Conservation (phyloP, 2,113 vertebrate species). For the Toxotes jaculatrix region DNA sequence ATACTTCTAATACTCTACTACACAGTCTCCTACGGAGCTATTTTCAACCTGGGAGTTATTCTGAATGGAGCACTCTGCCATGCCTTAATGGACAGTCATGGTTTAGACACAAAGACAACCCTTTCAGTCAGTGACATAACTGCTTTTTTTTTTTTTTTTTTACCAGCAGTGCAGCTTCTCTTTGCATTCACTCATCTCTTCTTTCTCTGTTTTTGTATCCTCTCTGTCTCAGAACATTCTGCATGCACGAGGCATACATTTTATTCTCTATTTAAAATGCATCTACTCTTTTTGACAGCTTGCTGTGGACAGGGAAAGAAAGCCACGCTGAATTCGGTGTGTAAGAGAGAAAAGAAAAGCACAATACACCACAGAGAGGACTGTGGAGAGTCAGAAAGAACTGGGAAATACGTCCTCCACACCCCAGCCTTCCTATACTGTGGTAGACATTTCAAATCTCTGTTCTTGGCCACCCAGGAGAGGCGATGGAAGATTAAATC, state of each 20-base stretch:
- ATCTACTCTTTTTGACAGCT: slow-evolving; percentile 48
- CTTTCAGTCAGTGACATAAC: slow-evolving; percentile 50
- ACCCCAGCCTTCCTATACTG: slow-evolving; percentile 1
- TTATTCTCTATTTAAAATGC: slow-evolving; percentile 13
- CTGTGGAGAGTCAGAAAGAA: not conserved
- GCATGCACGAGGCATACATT: not conserved
- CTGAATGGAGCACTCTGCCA: slow-evolving; percentile 32
- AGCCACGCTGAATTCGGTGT: not conserved
- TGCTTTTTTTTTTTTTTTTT: not conserved
- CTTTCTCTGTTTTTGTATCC: not conserved
- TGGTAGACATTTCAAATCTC: slow-evolving; percentile 36
- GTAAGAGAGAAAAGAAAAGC: slow-evolving; percentile 5
- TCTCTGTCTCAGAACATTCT: not conserved
- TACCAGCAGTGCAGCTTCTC: slow-evolving; percentile 13
- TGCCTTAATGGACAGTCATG: slow-evolving; percentile 38
- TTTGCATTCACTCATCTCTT: slow-evolving; percentile 17
- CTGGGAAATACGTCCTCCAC: not conserved
- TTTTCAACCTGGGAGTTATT: slow-evolving; percentile 23
- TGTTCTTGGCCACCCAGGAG: slow-evolving; percentile 51
- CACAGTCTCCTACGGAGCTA: slow-evolving; percentile 10
- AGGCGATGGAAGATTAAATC: slow-evolving; percentile 64
- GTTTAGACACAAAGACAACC: slow-evolving; percentile 52
- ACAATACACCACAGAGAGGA: not conserved
- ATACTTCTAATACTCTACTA: slow-evolving; percentile 22
- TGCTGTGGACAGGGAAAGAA: not conserved